phyloP scores from a whole-genome alignment of 2,113 vertebrate species.

The Corythaixoides concolor region DNA sequence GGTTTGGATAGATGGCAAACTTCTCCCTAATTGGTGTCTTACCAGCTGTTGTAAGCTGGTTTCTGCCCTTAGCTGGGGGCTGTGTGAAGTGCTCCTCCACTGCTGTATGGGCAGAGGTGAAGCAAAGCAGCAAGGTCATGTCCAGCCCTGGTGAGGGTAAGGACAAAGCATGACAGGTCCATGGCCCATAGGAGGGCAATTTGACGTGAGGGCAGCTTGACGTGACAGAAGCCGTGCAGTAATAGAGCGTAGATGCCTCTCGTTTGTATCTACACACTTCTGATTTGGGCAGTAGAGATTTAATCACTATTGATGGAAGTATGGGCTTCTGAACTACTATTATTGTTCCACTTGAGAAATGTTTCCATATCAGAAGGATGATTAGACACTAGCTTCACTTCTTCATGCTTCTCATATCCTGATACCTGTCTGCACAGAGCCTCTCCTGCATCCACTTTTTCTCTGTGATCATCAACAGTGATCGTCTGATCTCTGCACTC shows the following conservation, averaged over 20 bases:
- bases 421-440: not conserved
- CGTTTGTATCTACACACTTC: not conserved
- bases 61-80: not conserved
- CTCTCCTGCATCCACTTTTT: not conserved
- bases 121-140: not conserved
- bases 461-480: not conserved
- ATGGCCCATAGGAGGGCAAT: not conserved
- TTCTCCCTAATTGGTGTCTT: not conserved
- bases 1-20: not conserved
- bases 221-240: not conserved
- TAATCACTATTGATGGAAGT: not conserved
- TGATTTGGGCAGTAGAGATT: not conserved
- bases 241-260: not conserved
- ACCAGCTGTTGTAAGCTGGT: not conserved
- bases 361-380: not conserved
- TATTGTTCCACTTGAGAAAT: not conserved
- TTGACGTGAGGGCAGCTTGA: too few species aligned
- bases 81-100: not conserved
- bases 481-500: not conserved
- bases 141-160: not conserved
- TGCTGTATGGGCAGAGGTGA: rapidly evolving
- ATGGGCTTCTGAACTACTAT: not conserved
- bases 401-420: not conserved
- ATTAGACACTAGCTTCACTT: not conserved
- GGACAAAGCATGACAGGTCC: not conserved